Evolutionary conservation across 2,797 vertebrate species (phyloP), one percentile per base, ranked within the genome.

Genomic region (Protonibea diacanthus): DNA sequence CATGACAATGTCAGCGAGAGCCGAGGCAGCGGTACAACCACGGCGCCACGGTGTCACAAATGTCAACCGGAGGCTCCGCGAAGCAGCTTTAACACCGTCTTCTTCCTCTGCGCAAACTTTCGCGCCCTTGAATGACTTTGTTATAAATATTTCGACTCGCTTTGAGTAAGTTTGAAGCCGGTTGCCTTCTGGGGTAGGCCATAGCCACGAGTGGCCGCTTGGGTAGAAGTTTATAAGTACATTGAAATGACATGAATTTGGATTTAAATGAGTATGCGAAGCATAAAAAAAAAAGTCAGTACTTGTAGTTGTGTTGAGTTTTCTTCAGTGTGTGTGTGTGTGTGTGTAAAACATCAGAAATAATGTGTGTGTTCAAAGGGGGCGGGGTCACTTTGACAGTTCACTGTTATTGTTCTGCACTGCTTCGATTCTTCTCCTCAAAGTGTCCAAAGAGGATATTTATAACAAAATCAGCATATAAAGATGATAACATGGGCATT

Each of bases 321-420:
- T 38, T 38, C 33, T 38, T 38, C 25, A 53, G 9, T 21, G 29
- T 44, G 13, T 20, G 15, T 21, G 29, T 44, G 13, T 20, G 15
- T 59, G 5, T 15, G 27, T 17, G 6, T 51, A 38, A 40, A 62
- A 77, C 58, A 0, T 9, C 1, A 12, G 9, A 47, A 48, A 69
- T 5, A 42, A 38, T 13, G 57, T 3, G 47, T 76, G 3, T 12
- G 13, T 17, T 7, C 4, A 2, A 12, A 61, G 84, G 84, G 86
- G 88, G 85, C 85, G 83, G 51, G 84, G 85, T 61, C 76, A 67
- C 38, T 10, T 13, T 70, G 88, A 88, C 88, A 75, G 66, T 13
- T 73, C 80, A 21, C 62, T 78, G 61, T 65, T 79, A 17, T 61
- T 69, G 76, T 72, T 81, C 2, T 67, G 77, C 62, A 51, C 71